Percentiles rank a stretch among this genome's conserved stretches.
These are phyloP conservation scores for Rotaria sp. DNA, from an alignment of 2,888 invertebrate genomes.

Conservation along the genomic window DNA sequence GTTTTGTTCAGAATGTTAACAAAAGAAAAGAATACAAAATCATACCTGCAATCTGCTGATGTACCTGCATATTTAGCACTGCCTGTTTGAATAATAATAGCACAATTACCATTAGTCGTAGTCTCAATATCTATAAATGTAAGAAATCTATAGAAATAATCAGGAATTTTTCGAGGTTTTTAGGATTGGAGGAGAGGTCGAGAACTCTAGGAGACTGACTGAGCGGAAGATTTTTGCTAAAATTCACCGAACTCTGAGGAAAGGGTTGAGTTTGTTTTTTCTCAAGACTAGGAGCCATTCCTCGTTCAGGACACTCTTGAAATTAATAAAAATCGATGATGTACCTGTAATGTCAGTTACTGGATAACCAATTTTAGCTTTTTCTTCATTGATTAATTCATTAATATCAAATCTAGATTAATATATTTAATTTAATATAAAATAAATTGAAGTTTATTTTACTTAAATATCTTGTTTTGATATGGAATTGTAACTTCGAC, in stretches of 20 bases:
- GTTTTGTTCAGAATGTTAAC: too few species aligned
- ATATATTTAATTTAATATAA: neutral
- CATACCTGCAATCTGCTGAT: slow-evolving; percentile 15
- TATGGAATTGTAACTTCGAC: neutral
- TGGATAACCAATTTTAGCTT: neutral
- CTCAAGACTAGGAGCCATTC: too few species aligned
- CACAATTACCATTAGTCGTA: neutral
- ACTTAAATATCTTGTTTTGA: neutral
- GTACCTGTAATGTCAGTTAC: neutral
- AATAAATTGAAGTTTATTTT: neutral
- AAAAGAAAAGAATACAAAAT: too few species aligned
- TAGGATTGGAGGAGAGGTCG: too few species aligned
- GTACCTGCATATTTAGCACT: neutral
- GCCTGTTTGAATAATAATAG: slow-evolving; percentile 4
- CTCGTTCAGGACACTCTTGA: too few species aligned
- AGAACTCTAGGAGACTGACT: too few species aligned
- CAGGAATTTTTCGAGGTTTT: too few species aligned
- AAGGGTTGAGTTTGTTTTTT: too few species aligned
- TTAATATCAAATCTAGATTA: neutral
- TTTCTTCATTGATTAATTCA: neutral
- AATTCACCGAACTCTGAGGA: too few species aligned
- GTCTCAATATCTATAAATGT: neutral
- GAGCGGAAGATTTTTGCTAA: too few species aligned
- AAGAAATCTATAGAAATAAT: neutral
- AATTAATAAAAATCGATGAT: too few species aligned